Base-by-base conservation (phyloP, 2,113 vertebrate genomes). In the Porphyrio hochstetteri region DNA sequence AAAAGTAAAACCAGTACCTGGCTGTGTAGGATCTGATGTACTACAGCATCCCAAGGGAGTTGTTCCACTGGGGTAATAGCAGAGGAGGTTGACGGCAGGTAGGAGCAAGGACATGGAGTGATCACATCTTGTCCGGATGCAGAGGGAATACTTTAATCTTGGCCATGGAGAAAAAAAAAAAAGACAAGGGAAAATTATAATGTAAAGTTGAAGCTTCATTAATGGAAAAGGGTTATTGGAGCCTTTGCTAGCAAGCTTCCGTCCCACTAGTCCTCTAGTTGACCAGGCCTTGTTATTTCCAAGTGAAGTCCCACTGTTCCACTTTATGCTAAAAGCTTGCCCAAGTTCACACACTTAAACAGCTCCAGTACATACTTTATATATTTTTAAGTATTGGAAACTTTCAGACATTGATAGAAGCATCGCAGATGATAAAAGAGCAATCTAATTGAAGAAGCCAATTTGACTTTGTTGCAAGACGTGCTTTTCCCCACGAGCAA, bases 401-500 rank as follows among this genome's bases (percentile, higher is more conserved):
- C 17, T 38, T 89, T 75, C 16, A 31, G 10, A 56, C 25, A 29
- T 16, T 35, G 36, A 68, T 18, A 33, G 25, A 71, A 86, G 1
- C 10, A 8, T 33, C 76, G 82, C 57, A 68, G 53, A 35, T 27
- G 18, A 61, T 48, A n/a, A 35, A 82, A 63, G n/a, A 78, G 5
- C 36, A n/a, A 21, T 14, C 53, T 16, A 42, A 20, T 1, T 29
- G 65, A 68, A 63, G 53, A 31, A 16, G 18, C 20, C 60, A 67
- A 25, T 48, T 69, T 63, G 77, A 1, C 29, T 21, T 27, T 23
- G 40, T 4, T 57, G 31, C 44, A 81, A 81, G 35, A 2, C 3
- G 1, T 8, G 4, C 4, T 79, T 75, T 15, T 31, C 18, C 24
- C 27, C 21, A 1, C 4, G 15, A 44, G 16, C 1, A 1, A 16